Conservation (phyloP, 2,113 vertebrate genomes). For the Promerops cafer region DNA sequence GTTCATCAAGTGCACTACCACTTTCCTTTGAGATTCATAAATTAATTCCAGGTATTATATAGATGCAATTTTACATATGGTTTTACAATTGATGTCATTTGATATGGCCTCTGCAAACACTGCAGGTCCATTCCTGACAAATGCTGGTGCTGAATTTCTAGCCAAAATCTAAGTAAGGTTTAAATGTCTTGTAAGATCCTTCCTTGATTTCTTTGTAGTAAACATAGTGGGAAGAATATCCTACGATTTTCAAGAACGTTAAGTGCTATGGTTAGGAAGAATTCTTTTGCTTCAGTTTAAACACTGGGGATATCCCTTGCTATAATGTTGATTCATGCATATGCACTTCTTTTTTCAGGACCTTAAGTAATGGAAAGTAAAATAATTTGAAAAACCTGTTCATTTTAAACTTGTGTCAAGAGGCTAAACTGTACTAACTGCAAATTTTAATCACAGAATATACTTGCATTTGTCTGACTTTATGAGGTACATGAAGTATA, state of each 20-base stretch:
- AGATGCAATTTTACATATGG: background rate
- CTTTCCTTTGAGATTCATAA: background rate
- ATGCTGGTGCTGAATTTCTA: background rate
- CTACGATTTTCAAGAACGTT: conserved; percentile 23
- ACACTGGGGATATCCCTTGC: conserved; percentile 31
- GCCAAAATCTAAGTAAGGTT: background rate
- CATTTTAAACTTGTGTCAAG: conserved; percentile 58
- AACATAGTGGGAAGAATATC: conserved; percentile 40
- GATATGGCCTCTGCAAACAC: background rate
- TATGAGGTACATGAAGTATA: conserved; percentile 26
- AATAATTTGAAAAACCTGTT: conserved; percentile 51
- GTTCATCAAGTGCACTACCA: background rate
- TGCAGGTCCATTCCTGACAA: background rate
- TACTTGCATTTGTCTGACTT: conserved; percentile 56
- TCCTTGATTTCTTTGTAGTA: conserved; percentile 36
- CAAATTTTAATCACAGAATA: conserved; percentile 66
- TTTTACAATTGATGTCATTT: background rate
- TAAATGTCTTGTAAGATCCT: background rate
- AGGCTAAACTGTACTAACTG: conserved; percentile 51
- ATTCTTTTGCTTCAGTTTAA: conserved; percentile 50
- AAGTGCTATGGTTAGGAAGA: conserved; percentile 32
- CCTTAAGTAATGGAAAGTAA: conserved; percentile 16
- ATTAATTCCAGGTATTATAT: background rate
- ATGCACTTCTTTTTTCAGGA: conserved; percentile 15
- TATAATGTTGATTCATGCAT: conserved; percentile 43